These are phyloP conservation scores for Phengaris alcon DNA, from an alignment of 2,888 invertebrate species.

Conservation along the genomic window DNA sequence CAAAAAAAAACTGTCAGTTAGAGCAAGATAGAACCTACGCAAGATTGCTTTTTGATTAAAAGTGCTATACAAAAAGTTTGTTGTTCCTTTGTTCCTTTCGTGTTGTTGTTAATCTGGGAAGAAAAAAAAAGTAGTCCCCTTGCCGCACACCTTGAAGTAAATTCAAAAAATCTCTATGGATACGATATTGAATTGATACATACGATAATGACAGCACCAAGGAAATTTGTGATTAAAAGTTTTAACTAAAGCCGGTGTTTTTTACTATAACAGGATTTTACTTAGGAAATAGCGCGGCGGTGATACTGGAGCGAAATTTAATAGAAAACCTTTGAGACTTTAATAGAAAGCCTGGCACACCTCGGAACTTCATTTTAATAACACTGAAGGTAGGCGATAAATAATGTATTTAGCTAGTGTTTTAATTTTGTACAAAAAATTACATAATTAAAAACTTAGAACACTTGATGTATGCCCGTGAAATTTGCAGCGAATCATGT, in stretches of 20 bases:
- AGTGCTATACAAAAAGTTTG: too few relatives aligned
- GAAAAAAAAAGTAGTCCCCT: too few relatives aligned
- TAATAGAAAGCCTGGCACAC: conserved; percentile 8
- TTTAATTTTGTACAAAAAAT: neutral
- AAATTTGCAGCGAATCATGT: too few relatives aligned
- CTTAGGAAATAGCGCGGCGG: neutral
- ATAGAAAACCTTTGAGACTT: conserved; percentile 15
- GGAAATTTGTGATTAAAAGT: neutral
- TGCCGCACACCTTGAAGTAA: too few relatives aligned
- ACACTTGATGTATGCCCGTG: too few relatives aligned
- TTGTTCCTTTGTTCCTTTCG: too few relatives aligned
- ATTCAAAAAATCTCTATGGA: neutral
- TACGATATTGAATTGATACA: neutral
- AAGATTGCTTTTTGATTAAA: too few relatives aligned
- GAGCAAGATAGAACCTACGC: too few relatives aligned
- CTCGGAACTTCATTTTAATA: conserved; percentile 19
- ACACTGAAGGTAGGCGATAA: neutral
- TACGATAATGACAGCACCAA: neutral
- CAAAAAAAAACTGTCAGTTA: too few relatives aligned
- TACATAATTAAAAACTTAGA: too few relatives aligned
- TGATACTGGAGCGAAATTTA: neutral
- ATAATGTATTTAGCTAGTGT: neutral
- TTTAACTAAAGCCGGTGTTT: neutral
- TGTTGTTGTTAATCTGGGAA: too few relatives aligned
- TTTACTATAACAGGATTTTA: neutral